phyloP scores from a whole-genome alignment of 2,888 invertebrate species.

The Aleiodes testaceus region DNA sequence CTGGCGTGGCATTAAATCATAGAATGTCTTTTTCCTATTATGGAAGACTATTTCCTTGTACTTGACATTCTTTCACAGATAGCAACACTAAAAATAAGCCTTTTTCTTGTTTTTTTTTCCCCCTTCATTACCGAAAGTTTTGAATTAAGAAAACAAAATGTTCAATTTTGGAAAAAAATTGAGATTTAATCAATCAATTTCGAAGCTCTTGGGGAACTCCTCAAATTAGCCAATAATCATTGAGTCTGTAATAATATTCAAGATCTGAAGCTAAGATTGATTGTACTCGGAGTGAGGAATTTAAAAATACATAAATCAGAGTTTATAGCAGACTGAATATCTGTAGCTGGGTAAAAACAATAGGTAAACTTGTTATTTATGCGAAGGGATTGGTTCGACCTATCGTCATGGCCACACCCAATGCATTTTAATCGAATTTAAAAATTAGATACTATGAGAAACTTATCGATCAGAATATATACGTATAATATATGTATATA shows the following conservation, averaged over 20 bases:
- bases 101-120: too few relatives aligned
- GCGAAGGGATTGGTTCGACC: constrained; percentile 37
- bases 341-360: constrained; percentile 29
- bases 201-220: too few relatives aligned
- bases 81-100: too few relatives aligned
- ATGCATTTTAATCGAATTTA: constrained; percentile 6
- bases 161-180: too few relatives aligned
- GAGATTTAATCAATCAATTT: too few relatives aligned
- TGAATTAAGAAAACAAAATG: too few relatives aligned
- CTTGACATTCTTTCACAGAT: background rate
- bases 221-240: too few relatives aligned
- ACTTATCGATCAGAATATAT: constrained; percentile 6
- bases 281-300: background rate
- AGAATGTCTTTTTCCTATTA: background rate
- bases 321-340: constrained; percentile 19
- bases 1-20: background rate
- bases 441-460: constrained; percentile 8
- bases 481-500: too few relatives aligned
- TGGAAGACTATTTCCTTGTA: background rate
- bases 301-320: constrained; percentile 30
- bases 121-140: too few relatives aligned
- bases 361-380: constrained; percentile 34
- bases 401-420: constrained; percentile 38
- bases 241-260: constrained; percentile 2
- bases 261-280: constrained; percentile 4